Evolutionary conservation across 1,140 invertebrate species (phyloP), one percentile per base, ranked within the genome.

Genomic region (Bombus consobrinus): DNA sequence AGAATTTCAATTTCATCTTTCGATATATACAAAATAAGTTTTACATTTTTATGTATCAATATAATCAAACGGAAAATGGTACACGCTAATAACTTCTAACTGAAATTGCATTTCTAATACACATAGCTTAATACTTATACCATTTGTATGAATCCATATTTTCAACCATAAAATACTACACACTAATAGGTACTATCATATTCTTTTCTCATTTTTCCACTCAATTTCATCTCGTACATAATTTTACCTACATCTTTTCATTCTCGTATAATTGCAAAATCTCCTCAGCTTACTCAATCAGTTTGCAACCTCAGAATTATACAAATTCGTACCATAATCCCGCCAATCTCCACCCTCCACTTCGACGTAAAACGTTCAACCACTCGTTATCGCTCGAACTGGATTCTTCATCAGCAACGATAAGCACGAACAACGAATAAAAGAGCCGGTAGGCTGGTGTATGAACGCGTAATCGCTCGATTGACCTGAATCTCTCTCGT

Each of bases 401-500:
- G 34, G 53, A 76, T 76, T 59, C 73, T 57, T 47, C 47, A 37
- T 47, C 69, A 12, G 6, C 64, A 73, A 28, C 75, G 57, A 39
- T 15, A 59, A 76, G 57, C 37, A 39, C 57, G 15, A 62, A 10
- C 25, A 25, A 13, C 28, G 59, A 41, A 34, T 10, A 37, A 62
- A 64, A 57, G 8, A 64, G 75, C 0, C 57, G 15, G 28, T 1
- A 12, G 39, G 37, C 75, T 15, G 10, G 28, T 59, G 2, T 12
- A 39, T 28, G 13, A 62, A n/a, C 37, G 57, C 37, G 37, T 77
- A 64, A 77, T 77, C 75, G 75, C 18, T 64, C 37, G 57, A 62
- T 77, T 64, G 75, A 78, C 75, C 75, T 32, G 75, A 39, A 77
- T 77, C 37, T 59, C 28, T 32, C n/a, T 13, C 13, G 12, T 34